Evolutionary conservation across 2,888 invertebrate genomes (phyloP).

Genomic region (Netelia melanura): DNA sequence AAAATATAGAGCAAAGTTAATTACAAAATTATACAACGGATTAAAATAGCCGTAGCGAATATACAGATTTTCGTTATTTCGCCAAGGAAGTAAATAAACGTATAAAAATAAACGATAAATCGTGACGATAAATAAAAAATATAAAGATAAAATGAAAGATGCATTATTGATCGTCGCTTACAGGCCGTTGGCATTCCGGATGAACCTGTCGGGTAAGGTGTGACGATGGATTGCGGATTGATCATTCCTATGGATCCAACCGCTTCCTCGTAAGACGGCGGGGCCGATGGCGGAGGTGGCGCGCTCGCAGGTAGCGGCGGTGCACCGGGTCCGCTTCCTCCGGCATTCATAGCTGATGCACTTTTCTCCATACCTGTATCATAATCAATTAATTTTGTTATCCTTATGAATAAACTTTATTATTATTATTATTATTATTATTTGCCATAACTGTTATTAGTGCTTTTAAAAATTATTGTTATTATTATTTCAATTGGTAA

Average conservation of each 20-base stretch:
- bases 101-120: background rate
- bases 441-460: too few relatives aligned
- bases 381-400: background rate
- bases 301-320: constrained; percentile 49
- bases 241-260: constrained; percentile 70
- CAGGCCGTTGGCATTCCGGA: constrained; percentile 52
- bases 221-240: constrained; percentile 12
- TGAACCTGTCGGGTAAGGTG: constrained; percentile 55
- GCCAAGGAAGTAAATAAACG: background rate
- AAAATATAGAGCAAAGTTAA: too few relatives aligned
- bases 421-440: background rate
- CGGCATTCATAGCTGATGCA: constrained; percentile 56
- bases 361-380: constrained; percentile 68
- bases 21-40: too few relatives aligned
- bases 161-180: constrained; percentile 35
- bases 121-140: background rate
- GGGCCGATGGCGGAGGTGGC: constrained; percentile 75
- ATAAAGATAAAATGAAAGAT: background rate
- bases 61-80: background rate
- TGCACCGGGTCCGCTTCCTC: constrained; percentile 60
- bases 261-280: constrained; percentile 81
- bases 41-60: background rate
- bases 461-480: too few relatives aligned
- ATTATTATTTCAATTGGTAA: too few relatives aligned
- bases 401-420: background rate